Conservation (phyloP, 2,113 vertebrate species). For the Monarcha castaneiventris region DNA sequence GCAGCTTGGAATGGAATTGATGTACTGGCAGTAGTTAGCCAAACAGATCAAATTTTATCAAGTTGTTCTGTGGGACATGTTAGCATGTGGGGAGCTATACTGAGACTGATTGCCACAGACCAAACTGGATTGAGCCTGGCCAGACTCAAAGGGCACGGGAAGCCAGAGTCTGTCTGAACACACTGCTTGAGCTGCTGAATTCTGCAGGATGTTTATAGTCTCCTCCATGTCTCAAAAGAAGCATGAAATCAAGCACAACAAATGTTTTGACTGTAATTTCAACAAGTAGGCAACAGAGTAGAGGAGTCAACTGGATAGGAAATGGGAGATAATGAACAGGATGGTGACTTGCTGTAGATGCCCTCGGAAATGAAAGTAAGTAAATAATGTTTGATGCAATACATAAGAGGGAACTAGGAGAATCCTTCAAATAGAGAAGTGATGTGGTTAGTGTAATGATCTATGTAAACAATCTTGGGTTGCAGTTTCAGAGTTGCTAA, state of each 20-base stretch:
- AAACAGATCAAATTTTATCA: background rate
- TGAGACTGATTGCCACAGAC: background rate
- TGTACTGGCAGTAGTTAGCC: background rate
- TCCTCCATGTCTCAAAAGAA: background rate
- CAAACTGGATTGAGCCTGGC: background rate
- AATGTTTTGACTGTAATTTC: background rate
- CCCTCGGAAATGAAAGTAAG: background rate
- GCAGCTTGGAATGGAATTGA: background rate
- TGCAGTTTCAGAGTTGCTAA: background rate
- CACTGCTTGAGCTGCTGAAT: background rate
- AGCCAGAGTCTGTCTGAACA: background rate
- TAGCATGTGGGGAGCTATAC: background rate
- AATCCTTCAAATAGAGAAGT: background rate
- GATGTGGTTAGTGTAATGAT: background rate
- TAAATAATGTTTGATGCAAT: background rate
- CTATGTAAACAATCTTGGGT: background rate
- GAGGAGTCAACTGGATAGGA: background rate
- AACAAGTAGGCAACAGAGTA: background rate
- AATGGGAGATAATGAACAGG: background rate
- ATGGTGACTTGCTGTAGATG: background rate
- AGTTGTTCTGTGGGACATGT: background rate
- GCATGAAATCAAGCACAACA: background rate
- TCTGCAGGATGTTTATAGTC: background rate
- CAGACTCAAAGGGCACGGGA: background rate
- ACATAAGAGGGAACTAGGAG: background rate